Evolutionary conservation across 2,797 vertebrate species (phyloP).

Genomic region (Tamandua tetradactyla): DNA sequence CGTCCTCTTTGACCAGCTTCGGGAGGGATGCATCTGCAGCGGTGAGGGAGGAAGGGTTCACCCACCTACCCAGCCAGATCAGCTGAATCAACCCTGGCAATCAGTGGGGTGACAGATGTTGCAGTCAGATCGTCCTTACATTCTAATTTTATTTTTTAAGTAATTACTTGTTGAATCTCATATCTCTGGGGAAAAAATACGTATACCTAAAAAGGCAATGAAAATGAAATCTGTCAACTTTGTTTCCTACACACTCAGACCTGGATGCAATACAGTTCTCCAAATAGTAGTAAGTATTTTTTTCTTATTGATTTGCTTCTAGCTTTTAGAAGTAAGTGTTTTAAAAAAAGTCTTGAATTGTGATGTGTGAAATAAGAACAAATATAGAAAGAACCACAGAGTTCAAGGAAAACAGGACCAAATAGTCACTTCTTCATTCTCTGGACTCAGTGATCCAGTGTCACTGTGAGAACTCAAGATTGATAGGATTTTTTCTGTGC

Average conservation of each 20-base stretch:
- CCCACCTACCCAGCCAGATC: no score
- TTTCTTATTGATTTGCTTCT: not conserved
- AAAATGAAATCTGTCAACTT: not conserved
- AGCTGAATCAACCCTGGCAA: no score
- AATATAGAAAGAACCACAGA: not conserved
- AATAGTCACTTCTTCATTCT: not conserved
- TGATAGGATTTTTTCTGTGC: not conserved
- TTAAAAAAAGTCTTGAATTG: not conserved
- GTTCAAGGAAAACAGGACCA: not conserved
- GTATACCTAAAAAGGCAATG: not conserved
- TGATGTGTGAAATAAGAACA: not conserved
- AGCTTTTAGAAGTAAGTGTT: not conserved
- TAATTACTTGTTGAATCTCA: conserved; percentile 15
- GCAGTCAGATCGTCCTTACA: no score
- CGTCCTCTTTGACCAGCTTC: no score
- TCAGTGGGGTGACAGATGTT: no score
- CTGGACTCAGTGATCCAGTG: not conserved
- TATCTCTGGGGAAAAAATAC: not conserved
- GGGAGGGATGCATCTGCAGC: no score
- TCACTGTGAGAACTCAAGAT: not conserved
- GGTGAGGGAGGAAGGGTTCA: no score
- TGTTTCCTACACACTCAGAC: not conserved
- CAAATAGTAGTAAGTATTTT: not conserved
- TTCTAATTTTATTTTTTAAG: not conserved
- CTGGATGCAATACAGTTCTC: not conserved